phyloP scores from a whole-genome alignment of 2,113 vertebrate genomes.

The Ciconia stormi region DNA sequence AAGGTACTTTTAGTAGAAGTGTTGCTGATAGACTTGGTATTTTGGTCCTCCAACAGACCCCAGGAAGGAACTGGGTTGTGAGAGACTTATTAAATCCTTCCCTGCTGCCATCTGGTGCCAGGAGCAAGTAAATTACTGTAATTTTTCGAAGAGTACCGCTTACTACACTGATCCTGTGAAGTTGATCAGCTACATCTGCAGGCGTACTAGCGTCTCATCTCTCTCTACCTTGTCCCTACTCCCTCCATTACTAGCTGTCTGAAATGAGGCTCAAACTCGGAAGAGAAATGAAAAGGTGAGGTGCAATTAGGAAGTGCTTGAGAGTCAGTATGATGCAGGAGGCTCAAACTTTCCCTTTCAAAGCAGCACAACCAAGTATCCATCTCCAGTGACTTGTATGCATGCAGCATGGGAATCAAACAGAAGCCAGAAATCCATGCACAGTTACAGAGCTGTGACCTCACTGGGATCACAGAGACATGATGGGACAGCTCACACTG shows the following conservation, averaged over 20 bases:
- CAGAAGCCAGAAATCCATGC: neutral
- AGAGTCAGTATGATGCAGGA: neutral
- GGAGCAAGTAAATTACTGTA: conserved; percentile 28
- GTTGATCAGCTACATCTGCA: neutral
- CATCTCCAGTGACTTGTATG: neutral
- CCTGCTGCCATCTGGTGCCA: conserved; percentile 60
- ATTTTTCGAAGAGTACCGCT: neutral
- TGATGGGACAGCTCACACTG: neutral
- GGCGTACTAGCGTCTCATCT: neutral
- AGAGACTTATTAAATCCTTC: neutral
- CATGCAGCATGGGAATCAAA: neutral
- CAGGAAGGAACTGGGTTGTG: neutral
- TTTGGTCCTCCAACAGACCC: neutral
- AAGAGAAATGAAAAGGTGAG: neutral
- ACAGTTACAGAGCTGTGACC: neutral
- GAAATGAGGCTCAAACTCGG: neutral
- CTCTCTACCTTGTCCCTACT: neutral
- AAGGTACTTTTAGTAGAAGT: neutral
- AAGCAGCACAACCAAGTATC: neutral
- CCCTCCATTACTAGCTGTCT: neutral
- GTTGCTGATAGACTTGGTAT: neutral
- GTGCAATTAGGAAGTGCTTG: neutral
- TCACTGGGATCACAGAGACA: neutral
- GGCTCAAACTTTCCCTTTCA: neutral
- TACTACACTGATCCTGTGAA: neutral